Conservation (phyloP, 1,140 invertebrate genomes). For the Oryctes rhinoceros region DNA sequence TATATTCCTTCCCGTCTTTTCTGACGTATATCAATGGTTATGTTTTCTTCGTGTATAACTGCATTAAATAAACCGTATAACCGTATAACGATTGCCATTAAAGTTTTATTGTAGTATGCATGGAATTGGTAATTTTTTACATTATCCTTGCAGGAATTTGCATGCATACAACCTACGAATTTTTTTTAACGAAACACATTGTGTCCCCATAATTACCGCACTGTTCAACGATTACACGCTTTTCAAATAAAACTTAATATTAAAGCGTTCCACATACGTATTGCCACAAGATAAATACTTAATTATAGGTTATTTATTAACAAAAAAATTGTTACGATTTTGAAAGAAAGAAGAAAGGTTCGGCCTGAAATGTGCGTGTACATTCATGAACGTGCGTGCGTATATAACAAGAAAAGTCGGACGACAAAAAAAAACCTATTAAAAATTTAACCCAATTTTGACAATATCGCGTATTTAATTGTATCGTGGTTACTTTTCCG, state of each 20-base stretch:
- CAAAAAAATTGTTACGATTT: neutral
- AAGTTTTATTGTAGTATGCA: no score
- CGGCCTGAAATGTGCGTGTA: no score
- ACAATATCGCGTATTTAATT: conserved; percentile 6
- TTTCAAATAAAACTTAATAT: neutral
- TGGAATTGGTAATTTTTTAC: no score
- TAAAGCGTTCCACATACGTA: neutral
- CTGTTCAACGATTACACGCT: neutral
- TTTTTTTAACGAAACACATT: no score
- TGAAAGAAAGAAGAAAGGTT: neutral
- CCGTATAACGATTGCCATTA: no score
- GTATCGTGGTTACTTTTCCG: neutral
- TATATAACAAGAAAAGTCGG: neutral
- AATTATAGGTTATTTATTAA: neutral
- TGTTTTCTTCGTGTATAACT: no score
- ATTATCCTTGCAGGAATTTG: no score
- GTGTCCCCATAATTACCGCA: no score
- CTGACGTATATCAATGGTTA: no score
- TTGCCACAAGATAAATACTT: neutral
- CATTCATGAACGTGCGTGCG: neutral
- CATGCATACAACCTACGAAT: no score
- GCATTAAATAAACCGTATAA: no score
- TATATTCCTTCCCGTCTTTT: no score
- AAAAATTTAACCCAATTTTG: conserved; percentile 15
- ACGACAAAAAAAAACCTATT: neutral